Conservation (phyloP, 2,797 vertebrate species). For the Tapirus indicus region DNA sequence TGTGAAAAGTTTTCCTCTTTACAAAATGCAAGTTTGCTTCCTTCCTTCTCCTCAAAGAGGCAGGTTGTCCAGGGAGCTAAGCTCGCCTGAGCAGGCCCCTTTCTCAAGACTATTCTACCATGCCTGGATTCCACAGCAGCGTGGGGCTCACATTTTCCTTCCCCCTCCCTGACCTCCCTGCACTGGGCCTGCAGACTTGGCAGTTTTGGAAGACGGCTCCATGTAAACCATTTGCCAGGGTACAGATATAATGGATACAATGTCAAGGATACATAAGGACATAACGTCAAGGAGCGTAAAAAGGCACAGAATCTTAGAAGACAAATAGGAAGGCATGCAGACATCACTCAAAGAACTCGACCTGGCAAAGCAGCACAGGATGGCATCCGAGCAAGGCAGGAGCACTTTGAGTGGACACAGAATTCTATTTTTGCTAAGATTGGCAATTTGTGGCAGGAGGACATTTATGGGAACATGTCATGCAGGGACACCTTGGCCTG, state of each 20-base stretch:
- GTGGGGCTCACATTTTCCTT: rapidly evolving
- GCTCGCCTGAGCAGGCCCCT: background rate
- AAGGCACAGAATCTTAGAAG: background rate
- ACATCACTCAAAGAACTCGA: background rate
- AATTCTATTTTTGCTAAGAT: constrained; percentile 53
- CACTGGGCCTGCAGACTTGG: background rate
- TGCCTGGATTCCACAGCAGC: background rate
- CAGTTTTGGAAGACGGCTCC: background rate
- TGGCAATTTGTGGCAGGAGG: constrained; percentile 51
- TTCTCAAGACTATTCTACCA: background rate
- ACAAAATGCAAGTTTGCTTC: background rate
- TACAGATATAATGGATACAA: background rate
- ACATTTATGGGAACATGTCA: constrained; percentile 69
- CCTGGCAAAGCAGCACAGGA: background rate
- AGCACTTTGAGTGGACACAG: background rate
- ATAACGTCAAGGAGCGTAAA: background rate
- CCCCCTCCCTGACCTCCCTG: background rate
- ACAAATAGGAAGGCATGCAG: background rate
- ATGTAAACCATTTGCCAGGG: background rate
- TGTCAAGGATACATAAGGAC: background rate
- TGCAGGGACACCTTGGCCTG: constrained; percentile 73
- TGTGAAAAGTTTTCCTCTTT: constrained; percentile 24
- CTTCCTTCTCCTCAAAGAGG: background rate
- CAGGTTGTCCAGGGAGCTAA: background rate
- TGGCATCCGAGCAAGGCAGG: background rate